Evolutionary conservation across 2,113 vertebrate species (phyloP).

Genomic region (Lycaon pictus): DNA sequence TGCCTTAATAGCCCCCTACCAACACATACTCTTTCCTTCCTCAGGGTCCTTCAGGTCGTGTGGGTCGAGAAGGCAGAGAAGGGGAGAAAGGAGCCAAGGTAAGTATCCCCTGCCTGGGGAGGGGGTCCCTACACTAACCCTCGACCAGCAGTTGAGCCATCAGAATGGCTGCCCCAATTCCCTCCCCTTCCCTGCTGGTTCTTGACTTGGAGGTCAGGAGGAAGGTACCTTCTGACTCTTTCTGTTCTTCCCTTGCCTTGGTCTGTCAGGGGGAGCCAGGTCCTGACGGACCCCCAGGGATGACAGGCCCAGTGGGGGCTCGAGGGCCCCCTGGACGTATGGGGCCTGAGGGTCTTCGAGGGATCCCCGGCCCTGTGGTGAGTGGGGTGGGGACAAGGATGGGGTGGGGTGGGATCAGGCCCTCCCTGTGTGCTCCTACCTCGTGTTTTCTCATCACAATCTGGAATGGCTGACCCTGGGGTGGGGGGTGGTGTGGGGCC

Average conservation of each 20-base stretch:
- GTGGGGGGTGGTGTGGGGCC: fast-evolving
- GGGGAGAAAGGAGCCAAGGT: constrained; percentile 95
- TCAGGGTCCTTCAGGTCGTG: constrained; percentile 90
- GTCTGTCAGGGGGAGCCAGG: constrained; percentile 89
- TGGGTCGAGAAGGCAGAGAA: constrained; percentile 92
- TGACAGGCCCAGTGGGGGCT: constrained; percentile 90
- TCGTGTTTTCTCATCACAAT: neutral
- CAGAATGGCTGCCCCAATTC: neutral
- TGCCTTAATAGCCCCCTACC: no score
- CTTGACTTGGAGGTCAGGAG: neutral
- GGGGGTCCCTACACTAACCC: neutral
- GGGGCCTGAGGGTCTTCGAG: constrained; percentile 92
- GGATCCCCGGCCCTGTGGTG: constrained; percentile 94
- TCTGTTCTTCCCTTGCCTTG: neutral
- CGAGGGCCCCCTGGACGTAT: constrained; percentile 91
- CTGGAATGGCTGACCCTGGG: neutral
- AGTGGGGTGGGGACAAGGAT: constrained; percentile 74
- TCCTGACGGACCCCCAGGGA: constrained; percentile 89
- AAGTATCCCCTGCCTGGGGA: neutral
- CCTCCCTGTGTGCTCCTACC: no score
- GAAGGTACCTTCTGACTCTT: neutral
- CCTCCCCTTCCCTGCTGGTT: no score
- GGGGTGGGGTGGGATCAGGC: fast-evolving
- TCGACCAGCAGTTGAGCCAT: neutral
- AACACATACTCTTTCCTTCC: neutral